Base-by-base conservation (phyloP, 2,113 vertebrate genomes). In the Petrocephalus microphthalmus region DNA sequence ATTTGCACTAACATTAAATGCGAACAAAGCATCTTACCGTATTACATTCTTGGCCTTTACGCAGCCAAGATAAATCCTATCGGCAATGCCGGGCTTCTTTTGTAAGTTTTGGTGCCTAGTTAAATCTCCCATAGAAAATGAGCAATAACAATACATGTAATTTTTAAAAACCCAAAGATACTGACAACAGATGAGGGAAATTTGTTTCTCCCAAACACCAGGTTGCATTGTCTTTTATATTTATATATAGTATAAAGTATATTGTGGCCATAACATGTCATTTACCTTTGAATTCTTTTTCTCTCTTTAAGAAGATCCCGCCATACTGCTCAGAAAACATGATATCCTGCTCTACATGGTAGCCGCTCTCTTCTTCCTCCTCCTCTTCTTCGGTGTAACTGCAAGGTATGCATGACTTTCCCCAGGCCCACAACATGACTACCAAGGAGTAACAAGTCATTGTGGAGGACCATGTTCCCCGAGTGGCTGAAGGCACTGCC, bases 341-440 rank as follows among this genome's bases (percentile, higher is more conserved):
- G 37, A n/a, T 37, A 57, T 56, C 52, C 22, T 81, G 19, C 20
- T 82, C 37, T 88, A 74, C 54, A 37, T 57, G 5, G 54, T 49
- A 8, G 33, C 37, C 2, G 78, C 5, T 7, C 19, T 88, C 11
- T 5, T 88, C 20, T 20, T 88, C 11, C 2, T 88, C 20, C n/a
- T 45, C 17, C 22, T 84, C 7, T 60, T 88, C 74, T 57, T 88
- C 54, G 57, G 53, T 84, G 20, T 78, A 13, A 88, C 52, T n/a
- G 87, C 74, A 57, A 88, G 87, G 87, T 88, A n/a, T n/a, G n/a
- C 42, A 42, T 42, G 42, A 3, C 42, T 2, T 3, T 42, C 42
- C 42, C 42, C 3, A 42, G 42, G 42, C 42, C 42, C 42, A 3
- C 42, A 2, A 42, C 42, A 42, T 42, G 42, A 42, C 42, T 42